These are phyloP conservation scores for Bombus superbus DNA, from an alignment of 1,140 invertebrate genomes.

Conservation along the genomic window DNA sequence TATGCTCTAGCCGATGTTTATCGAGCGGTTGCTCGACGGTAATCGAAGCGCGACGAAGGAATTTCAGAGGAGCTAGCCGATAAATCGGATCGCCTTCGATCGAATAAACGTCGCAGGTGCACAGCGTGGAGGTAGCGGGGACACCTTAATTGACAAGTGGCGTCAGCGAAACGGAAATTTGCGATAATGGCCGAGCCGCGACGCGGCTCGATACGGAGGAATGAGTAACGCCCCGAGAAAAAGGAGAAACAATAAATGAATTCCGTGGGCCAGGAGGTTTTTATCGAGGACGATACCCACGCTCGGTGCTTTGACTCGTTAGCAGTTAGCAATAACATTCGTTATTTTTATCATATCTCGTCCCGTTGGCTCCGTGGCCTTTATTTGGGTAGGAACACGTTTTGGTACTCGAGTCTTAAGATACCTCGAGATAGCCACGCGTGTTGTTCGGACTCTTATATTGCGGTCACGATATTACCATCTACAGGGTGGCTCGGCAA, in stretches of 20 bases:
- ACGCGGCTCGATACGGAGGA: not conserved
- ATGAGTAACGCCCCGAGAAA: not conserved
- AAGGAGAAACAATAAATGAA: constrained; percentile 64
- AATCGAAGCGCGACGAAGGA: not conserved
- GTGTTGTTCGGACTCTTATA: constrained; percentile 65
- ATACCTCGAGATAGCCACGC: constrained; percentile 73
- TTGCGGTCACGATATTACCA: constrained; percentile 52
- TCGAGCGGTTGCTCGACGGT: not conserved
- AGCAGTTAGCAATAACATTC: constrained; percentile 79
- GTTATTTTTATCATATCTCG: constrained; percentile 80
- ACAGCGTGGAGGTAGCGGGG: constrained; percentile 23
- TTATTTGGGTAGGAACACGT: constrained; percentile 78
- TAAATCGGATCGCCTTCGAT: constrained; percentile 43
- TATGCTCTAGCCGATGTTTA: not conserved
- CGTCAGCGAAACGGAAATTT: constrained; percentile 69
- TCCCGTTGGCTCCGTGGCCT: constrained; percentile 69
- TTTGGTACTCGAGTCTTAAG: constrained; percentile 79
- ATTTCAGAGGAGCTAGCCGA: constrained; percentile 30
- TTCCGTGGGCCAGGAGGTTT: constrained; percentile 65
- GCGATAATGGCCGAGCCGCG: constrained; percentile 63
- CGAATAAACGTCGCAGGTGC: constrained; percentile 42
- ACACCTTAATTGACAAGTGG: constrained; percentile 74
- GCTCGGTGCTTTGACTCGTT: constrained; percentile 77
- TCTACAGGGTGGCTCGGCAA: constrained; percentile 45
- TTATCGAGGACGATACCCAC: constrained; percentile 73